Evolutionary conservation across 2,888 invertebrate genomes (phyloP).

Genomic region (Erebia ligea): DNA sequence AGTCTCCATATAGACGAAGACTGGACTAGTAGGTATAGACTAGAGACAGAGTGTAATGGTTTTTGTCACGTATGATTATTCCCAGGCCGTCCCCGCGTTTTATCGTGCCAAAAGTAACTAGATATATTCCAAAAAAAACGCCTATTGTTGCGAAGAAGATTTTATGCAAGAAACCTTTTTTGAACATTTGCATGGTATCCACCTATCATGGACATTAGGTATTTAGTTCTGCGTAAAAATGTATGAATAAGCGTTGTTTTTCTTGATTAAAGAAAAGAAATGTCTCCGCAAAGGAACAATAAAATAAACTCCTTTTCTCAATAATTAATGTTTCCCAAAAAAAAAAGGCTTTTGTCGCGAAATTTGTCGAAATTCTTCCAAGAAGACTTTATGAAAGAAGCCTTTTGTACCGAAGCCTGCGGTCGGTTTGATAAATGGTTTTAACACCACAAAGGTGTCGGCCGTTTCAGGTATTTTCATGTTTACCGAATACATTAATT

Average conservation of each 20-base stretch:
- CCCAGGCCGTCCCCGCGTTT: too few species aligned
- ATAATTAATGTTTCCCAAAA: slow-evolving; percentile 10
- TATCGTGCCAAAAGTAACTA: too few species aligned
- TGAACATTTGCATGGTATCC: too few species aligned
- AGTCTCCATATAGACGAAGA: too few species aligned
- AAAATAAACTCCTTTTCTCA: slow-evolving; percentile 9
- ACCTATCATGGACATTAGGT: too few species aligned
- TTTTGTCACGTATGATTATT: too few species aligned
- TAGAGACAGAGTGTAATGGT: too few species aligned
- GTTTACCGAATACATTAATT: slow-evolving; percentile 9
- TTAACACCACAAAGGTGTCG: slow-evolving; percentile 12
- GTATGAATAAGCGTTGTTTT: not conserved
- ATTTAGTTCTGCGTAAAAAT: not conserved
- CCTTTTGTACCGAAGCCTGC: not conserved
- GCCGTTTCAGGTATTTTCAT: slow-evolving; percentile 13
- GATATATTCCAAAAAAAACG: too few species aligned
- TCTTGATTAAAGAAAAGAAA: not conserved
- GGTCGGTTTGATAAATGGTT: slow-evolving; percentile 21
- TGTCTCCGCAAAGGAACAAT: not conserved
- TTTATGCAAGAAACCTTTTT: too few species aligned
- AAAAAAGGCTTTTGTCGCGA: slow-evolving; percentile 1
- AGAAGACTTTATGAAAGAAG: slow-evolving; percentile 13
- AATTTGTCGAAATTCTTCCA: slow-evolving; percentile 19
- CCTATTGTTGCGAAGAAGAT: too few species aligned
- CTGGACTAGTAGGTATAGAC: too few species aligned